Conservation (phyloP, 2,113 vertebrate genomes). For the Charina bottae region DNA sequence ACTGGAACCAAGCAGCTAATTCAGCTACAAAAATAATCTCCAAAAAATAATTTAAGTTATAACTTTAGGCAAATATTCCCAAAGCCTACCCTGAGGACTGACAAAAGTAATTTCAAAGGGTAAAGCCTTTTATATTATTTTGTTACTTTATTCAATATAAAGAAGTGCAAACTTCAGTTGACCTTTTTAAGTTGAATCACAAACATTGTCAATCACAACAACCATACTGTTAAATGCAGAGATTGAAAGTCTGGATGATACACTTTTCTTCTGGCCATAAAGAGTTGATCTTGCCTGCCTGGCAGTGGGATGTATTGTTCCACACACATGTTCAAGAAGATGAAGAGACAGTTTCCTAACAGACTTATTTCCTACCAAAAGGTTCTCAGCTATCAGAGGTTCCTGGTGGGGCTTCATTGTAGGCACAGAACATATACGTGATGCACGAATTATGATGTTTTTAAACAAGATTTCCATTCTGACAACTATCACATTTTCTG, state of each 20-base stretch:
- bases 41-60: background rate
- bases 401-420: background rate
- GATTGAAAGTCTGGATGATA: background rate
- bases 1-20: background rate
- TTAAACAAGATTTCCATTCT: conserved; percentile 43
- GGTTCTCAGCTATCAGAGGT: background rate
- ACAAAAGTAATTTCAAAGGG: background rate
- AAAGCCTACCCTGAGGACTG: background rate
- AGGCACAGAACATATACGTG: background rate
- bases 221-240: background rate
- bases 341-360: background rate
- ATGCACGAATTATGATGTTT: conserved; percentile 31
- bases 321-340: background rate
- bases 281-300: background rate
- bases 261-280: background rate
- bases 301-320: background rate
- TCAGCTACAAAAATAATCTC: background rate
- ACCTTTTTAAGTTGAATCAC: background rate
- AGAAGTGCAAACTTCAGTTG: background rate
- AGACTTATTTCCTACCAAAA: background rate
- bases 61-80: background rate
- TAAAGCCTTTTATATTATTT: background rate
- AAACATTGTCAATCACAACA: background rate
- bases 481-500: conserved; percentile 39
- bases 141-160: background rate